Evolutionary conservation across 2,888 invertebrate species (phyloP), one percentile per base, ranked within the genome.

Genomic region (Napeogenes sylphis): DNA sequence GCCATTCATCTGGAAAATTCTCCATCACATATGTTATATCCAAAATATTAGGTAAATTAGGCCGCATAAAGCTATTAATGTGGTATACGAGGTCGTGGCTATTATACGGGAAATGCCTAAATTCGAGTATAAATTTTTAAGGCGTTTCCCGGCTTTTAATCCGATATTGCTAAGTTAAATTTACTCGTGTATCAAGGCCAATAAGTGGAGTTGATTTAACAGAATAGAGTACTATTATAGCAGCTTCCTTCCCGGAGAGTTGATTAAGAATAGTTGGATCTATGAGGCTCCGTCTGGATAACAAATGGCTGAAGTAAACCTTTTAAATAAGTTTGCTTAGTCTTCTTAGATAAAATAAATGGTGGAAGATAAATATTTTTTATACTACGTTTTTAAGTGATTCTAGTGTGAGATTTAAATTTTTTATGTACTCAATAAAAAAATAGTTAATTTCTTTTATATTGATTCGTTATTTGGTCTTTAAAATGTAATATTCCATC

Each of bases 1-100:
- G 53, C 63, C 69, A 71, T 73, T 72, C 68, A 71, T 71, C 67
- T 67, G 62, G 54, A 64, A 66, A 62, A 59, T 66, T 55, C 51
- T 62, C 58, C 33, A 45, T 63, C 46, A 56, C 30, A 12, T 38
- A 47, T 56, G 3, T 51, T 51, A 56, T 53, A 54, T 56, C 21
- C 54, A 45, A 63, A 58, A 56, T 53, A 42, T 46, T 57, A 32
- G 14, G 56, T 46, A 46, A 32, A 56, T 59, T 56, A 59, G 53
- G 35, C 32, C 12, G 13, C 33, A 51, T 59, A 45, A 56, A 59
- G 13, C 6, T 45, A 62, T 47, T 58, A 51, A 21, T 56, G 47
- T 58, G 58, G 12, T 58, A 13, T 61, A 14, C 30, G 12, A 38
- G 30, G 51, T 51, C 8, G 5, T 46, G 14, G 33, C 14, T 35